Conservation (phyloP, 2,797 vertebrate genomes). For the Acanthiza pusilla region DNA sequence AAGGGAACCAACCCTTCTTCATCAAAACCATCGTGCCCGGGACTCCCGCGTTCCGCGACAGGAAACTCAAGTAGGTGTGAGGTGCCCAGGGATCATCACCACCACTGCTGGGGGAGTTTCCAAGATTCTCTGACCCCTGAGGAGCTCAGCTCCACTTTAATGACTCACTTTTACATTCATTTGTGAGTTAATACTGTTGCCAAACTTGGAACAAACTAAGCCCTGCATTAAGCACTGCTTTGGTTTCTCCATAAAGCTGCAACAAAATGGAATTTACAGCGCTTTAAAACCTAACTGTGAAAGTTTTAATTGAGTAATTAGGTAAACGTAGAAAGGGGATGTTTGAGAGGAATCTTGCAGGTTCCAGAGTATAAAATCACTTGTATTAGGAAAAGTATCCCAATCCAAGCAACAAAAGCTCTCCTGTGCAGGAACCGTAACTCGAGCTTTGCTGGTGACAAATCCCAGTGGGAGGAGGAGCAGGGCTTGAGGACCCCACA, state of each 20-base stretch:
- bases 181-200: not conserved
- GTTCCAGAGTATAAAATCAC: not conserved
- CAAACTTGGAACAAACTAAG: not conserved
- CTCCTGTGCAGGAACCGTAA: not conserved
- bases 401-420: not conserved
- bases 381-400: not conserved
- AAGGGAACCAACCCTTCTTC: constrained; percentile 92
- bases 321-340: not conserved
- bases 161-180: accelerated
- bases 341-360: not conserved
- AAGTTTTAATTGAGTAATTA: not conserved
- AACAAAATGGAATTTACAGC: not conserved
- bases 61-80: constrained; percentile 85
- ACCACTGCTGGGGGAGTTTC: not conserved
- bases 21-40: constrained; percentile 96
- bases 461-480: accelerated
- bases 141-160: not conserved
- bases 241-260: not conserved
- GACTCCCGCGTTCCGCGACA: constrained; percentile 88
- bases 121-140: not conserved
- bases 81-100: not conserved
- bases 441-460: not conserved
- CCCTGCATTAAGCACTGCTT: not conserved
- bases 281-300: not conserved
- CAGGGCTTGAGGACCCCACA: not conserved